Evolutionary conservation across 1,140 invertebrate genomes (phyloP).

Genomic region (Varroa destructor): DNA sequence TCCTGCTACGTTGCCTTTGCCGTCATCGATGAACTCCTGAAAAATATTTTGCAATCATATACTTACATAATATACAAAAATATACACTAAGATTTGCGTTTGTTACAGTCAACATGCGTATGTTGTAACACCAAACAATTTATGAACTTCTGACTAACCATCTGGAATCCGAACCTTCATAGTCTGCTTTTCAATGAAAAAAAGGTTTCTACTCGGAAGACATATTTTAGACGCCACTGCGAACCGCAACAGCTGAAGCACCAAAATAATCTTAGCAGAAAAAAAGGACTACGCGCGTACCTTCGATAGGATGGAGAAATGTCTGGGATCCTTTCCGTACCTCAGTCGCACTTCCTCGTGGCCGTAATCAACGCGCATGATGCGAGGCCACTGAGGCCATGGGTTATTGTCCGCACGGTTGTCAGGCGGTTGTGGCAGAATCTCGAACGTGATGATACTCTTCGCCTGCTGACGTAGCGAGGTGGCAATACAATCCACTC

Average conservation of each 20-base stretch:
- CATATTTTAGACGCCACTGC: slow-evolving; percentile 10
- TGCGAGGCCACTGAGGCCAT: slow-evolving; percentile 93
- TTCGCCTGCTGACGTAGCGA: slow-evolving; percentile 92
- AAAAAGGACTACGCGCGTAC: slow-evolving; percentile 39
- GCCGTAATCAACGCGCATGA: slow-evolving; percentile 95
- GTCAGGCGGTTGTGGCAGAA: slow-evolving; percentile 75
- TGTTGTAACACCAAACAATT: background rate
- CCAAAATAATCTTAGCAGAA: background rate
- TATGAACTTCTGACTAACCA: background rate
- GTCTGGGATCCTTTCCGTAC: slow-evolving; percentile 80
- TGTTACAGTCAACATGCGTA: background rate
- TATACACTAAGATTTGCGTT: background rate
- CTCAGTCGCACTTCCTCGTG: slow-evolving; percentile 89
- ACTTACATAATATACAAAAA: slow-evolving; percentile 22
- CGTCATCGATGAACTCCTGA: slow-evolving; percentile 81
- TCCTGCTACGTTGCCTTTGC: slow-evolving; percentile 71
- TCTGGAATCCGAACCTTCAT: background rate
- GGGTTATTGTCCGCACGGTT: slow-evolving; percentile 66
- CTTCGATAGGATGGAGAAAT: slow-evolving; percentile 82
- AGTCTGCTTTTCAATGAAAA: no score
- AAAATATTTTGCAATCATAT: slow-evolving; percentile 29
- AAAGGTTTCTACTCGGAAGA: background rate
- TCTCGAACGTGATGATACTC: slow-evolving; percentile 90
- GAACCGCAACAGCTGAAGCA: slow-evolving; percentile 13
- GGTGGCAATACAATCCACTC: slow-evolving; percentile 96